Base-by-base conservation (phyloP, 1,140 invertebrate species). In the Philopotamus ludificatus region DNA sequence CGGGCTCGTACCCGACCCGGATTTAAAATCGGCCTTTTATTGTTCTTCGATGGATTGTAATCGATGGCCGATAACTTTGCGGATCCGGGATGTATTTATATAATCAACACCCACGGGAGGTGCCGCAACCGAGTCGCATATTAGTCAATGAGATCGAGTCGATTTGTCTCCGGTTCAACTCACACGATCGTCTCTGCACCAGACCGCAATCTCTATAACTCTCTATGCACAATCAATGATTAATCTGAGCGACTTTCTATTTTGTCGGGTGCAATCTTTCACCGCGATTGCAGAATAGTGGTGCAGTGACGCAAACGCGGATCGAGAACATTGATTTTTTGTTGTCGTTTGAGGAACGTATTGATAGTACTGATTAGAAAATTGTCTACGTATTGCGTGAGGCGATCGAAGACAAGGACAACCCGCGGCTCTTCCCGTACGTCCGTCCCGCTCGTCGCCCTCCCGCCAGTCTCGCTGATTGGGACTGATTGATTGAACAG, bases 401-500 rank as follows among this genome's bases (percentile, higher is more conserved):
- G n/a, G n/a, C n/a, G n/a, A n/a, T n/a, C n/a, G n/a, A n/a, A 41
- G 12, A 39, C 10, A n/a, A 15, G 39, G 28, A 42, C 26, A 25
- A 8, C 1, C n/a, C 16, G 39, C 1, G 12, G 16, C 39, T 41
- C 9, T 26, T 9, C 7, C 20, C 4, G 15, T 39, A 34, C 4
- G 7, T 22, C 54, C 42, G 3, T 57, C 18, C 22, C 34, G 41
- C 12, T 42, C 34, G 8, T 3, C 12, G 21, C 15, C 10, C 21
- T 8, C 18, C 44, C 44, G 8, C 7, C 28, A 34, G 10, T 16
- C 10, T 15, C 44, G 47, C 57, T 60, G 57, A 60, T 60, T 60
- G 57, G 42, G 21, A 47, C 57, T 60, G 57, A 60, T 60, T 23
- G 57, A 60, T 60, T 23, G 57, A 60, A 60, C 44, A 34, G 57